Evolutionary conservation across 2,797 vertebrate genomes (phyloP).

Genomic region (Amazona finschi): DNA sequence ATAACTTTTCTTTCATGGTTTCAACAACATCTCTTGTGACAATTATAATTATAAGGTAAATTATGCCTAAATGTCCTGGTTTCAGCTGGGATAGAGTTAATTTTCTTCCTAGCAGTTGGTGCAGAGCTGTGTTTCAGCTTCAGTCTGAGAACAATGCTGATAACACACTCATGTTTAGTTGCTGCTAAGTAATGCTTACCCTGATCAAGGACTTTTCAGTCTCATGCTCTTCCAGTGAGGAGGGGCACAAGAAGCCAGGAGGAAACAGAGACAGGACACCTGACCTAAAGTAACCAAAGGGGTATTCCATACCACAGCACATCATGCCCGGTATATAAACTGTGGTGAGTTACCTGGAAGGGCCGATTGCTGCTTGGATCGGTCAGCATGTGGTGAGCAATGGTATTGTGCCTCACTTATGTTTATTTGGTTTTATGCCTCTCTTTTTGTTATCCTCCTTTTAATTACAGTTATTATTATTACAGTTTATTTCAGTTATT

Average conservation of each 20-base stretch:
- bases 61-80: not conserved
- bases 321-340: not conserved
- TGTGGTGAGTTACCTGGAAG: not conserved
- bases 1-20: not conserved
- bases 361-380: not conserved
- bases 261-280: not conserved
- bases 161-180: not conserved
- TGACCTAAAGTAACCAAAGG: not conserved
- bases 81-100: not conserved
- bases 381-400: rapidly evolving
- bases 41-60: conserved; percentile 7
- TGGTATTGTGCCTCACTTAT: not conserved
- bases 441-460: not conserved
- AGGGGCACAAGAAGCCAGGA: not conserved
- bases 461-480: not conserved
- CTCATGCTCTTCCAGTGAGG: not conserved
- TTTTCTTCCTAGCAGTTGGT: not conserved
- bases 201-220: not conserved
- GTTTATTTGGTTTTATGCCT: not conserved
- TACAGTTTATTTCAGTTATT: not conserved
- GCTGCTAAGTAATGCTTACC: not conserved
- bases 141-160: not conserved
- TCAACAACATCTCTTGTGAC: not conserved
- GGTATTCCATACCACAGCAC: not conserved
- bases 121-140: not conserved